Evolutionary conservation across 2,113 vertebrate genomes (phyloP).

Genomic region (Aplodontia rufa): DNA sequence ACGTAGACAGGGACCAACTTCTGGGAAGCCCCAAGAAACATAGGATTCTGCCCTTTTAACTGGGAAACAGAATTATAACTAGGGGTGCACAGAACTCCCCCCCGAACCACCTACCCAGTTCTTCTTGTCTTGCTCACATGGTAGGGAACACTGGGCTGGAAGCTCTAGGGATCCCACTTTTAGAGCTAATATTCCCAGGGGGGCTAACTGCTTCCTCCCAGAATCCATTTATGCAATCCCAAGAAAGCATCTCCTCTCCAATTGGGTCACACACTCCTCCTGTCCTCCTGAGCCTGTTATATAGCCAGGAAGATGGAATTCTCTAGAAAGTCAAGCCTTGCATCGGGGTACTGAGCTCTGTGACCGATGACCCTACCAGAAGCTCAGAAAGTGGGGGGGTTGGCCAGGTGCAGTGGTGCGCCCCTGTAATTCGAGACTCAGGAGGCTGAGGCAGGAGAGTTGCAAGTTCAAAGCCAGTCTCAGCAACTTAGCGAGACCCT

Average conservation of each 20-base stretch:
- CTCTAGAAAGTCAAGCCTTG: neutral
- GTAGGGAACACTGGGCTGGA: neutral
- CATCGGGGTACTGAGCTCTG: neutral
- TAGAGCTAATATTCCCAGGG: neutral
- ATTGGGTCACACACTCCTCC: neutral
- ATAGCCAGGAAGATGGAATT: neutral
- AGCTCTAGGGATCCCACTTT: neutral
- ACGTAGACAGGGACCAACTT: neutral
- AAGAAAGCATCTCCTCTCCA: neutral
- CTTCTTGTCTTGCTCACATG: neutral
- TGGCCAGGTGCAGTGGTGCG: too few species aligned
- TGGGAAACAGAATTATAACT: neutral
- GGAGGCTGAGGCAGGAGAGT: too few species aligned
- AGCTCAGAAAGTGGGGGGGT: neutral
- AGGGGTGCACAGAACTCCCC: neutral
- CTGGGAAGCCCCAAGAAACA: neutral
- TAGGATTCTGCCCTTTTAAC: neutral
- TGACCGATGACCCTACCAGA: neutral
- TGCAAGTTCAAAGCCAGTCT: too few species aligned
- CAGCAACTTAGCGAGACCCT: too few species aligned
- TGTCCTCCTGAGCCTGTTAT: neutral
- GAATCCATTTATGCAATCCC: neutral
- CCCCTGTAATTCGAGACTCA: too few species aligned
- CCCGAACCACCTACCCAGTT: neutral
- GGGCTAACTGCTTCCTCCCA: neutral